Evolutionary conservation across 2,888 invertebrate genomes (phyloP), one percentile per base, ranked within the genome.

Genomic region (Endotricha flammealis): DNA sequence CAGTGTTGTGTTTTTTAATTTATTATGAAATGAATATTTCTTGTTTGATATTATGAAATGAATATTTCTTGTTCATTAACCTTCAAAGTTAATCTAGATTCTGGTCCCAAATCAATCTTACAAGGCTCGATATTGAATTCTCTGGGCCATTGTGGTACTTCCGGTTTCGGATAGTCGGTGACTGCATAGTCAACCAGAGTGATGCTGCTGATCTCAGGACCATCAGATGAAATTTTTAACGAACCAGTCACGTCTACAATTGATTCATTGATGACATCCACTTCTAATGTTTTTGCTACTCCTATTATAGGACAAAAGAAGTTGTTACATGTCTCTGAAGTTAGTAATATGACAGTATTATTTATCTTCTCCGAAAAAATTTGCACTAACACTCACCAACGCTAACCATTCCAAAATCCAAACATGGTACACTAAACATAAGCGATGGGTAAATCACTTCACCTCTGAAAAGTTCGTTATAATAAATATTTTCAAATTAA

Each of bases 401-500:
- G 40, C 90, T 85, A 8, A 89, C 80, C 27, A 59, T 65, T 22
- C 88, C 90, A 59, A 91, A 91, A 66, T 90, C 86, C 29, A 91
- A 60, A 43, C 74, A 76, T 0, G 78, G 72, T 22, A 80, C 68
- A 45, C 88, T 85, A 46, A 90, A 88, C 55, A 66, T 80, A 13
- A 91, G 55, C 5, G 88, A 80, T 1, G 91, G 91, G 53, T 89
- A 90, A 36, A 91, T 71, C 1, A 91, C 81, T 57, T 81, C 87
- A 9, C 91, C 91, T 51, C 91, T 91, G 64, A 41, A 86, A 80
- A 39, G n/a, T n/a, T n/a, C n/a, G n/a, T n/a, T n/a, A n/a, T n/a
- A n/a, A n/a, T n/a, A n/a, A n/a, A n/a, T n/a, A n/a, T n/a, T n/a
- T n/a, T n/a, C n/a, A n/a, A n/a, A n/a, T n/a, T n/a, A n/a, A n/a